Evolutionary conservation across 2,113 vertebrate genomes (phyloP), one percentile per base, ranked within the genome.

Genomic region (Sapajus apella): DNA sequence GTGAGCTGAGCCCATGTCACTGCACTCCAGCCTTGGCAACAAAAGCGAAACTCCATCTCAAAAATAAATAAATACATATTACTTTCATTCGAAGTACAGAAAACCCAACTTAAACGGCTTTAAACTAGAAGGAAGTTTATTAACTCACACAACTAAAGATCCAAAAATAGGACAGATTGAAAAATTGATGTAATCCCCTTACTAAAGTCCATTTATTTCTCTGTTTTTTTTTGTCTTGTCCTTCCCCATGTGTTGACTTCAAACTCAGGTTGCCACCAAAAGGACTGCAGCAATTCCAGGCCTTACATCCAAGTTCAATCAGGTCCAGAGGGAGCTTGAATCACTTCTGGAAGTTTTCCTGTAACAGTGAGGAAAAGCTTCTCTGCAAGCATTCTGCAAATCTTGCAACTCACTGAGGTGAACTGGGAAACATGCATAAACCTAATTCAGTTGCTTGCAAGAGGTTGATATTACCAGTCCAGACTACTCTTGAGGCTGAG

Each of bases 261-360:
- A 50, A 55, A 27, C 8, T 66, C 35, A 80, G 21, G 30, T 40
- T 92, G 61, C 43, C 56, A 75, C 77, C 72, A 88, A 56, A 95
- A 75, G 21, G 32, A 79, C 16, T 40, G 37, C 61, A 86, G 72
- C n/a, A 86, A 68, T 86, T 92, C 43, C n/a, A 92, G 52, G 13
- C 35, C 52, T 88, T 32, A 91, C 37, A 81, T 70, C 17, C 43
- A 89, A 86, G 64, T 30, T 92, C 75, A 96, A 43, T 66, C n/a
- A 61, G 30, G 25, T 73, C 47, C 64, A 89, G 47, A 72, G 27
- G 20, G 27, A 55, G n/a, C 0, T 0, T 50, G 55, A 94, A 40
- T 94, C 77, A 79, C 27, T 96, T 87, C 77, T 91, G n/a, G 35
- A 87, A 79, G 70, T 79, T 93, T 79, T 82, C 47, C 30, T 47